These are phyloP conservation scores for Neotoxoptera formosana DNA, from an alignment of 1,140 invertebrate species.

Conservation along the genomic window DNA sequence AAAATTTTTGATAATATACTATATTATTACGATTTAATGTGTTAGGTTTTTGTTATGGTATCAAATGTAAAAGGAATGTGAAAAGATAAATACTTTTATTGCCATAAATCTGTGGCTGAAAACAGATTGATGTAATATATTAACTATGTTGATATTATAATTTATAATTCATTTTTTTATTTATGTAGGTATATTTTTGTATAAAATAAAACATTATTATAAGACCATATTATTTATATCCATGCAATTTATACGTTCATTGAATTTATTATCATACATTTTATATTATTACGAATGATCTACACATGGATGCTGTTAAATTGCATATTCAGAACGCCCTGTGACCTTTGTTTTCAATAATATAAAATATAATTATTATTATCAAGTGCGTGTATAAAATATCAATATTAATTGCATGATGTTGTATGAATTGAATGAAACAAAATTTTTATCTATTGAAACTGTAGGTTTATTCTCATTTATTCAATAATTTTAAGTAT, in stretches of 20 bases:
- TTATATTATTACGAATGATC: not conserved
- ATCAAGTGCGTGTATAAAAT: not conserved
- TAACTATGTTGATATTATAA: not conserved
- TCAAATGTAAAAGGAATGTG: too few species aligned
- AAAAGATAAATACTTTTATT: not conserved
- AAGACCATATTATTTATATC: not conserved
- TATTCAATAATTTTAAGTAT: not conserved
- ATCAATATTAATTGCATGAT: not conserved
- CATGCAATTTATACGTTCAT: not conserved
- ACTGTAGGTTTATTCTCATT: not conserved
- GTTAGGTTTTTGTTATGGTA: too few species aligned
- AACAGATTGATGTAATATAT: too few species aligned
- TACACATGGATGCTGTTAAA: not conserved
- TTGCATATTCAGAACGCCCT: constrained; percentile 3
- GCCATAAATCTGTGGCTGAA: not conserved
- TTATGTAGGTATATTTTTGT: too few species aligned
- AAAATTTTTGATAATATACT: too few species aligned
- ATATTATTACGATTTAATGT: too few species aligned
- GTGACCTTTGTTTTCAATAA: not conserved
- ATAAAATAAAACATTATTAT: too few species aligned
- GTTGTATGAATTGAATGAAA: not conserved
- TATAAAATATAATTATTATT: not conserved
- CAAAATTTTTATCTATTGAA: not conserved
- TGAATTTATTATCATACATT: not conserved
- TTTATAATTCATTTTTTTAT: not conserved